Base-by-base conservation (phyloP, 2,797 vertebrate genomes). In the Menidia menidia region DNA sequence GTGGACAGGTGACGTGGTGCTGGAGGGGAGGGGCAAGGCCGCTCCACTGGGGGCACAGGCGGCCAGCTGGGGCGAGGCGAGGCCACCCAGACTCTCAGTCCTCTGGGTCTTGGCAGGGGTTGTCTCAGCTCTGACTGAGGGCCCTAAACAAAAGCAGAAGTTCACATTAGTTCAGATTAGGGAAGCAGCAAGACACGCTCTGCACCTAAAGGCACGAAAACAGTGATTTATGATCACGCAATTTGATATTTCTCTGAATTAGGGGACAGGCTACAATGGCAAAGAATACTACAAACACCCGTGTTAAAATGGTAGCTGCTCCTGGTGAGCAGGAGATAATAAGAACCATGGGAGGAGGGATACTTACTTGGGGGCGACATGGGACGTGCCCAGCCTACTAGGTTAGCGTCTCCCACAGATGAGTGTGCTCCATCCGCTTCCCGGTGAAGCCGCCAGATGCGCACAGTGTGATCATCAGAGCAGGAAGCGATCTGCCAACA, bases 391-490 rank as follows among this genome's bases (percentile, higher is more conserved):
- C 96, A 95, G 57, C 97, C 97, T 47, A 98, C 95, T 15, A 94
- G 64, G 63, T 77, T 94, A 25, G 77, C 80, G 71, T 91, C 93
- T 75, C 90, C 94, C n/a, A 79, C 74, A 16, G 78, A 64, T 0
- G 92, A 87, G 19, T 87, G 91, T 0, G 75, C 89, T 32, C 85
- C 90, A 13, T 94, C 92, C 6, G 69, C 64, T 78, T 39, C 60
- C 71, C 85, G 89, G 19, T 73, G 92, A 75, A 99, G 89, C 39
- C 96, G 94, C 98, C 98, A 99, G 80, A 99, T 92, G 77, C 95
- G 95, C 35, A 98, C 80, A 3, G 96, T 97, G 89, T 98, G 97
- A 86, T 99, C 98, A 89, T 99, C 98, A 6, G 98, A 99, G 78
- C 97, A 99, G 0, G 98, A 97, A 73, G 95, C 96, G 84, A 99